Evolutionary conservation across 2,797 vertebrate species (phyloP).

Genomic region (Spea hammondii): DNA sequence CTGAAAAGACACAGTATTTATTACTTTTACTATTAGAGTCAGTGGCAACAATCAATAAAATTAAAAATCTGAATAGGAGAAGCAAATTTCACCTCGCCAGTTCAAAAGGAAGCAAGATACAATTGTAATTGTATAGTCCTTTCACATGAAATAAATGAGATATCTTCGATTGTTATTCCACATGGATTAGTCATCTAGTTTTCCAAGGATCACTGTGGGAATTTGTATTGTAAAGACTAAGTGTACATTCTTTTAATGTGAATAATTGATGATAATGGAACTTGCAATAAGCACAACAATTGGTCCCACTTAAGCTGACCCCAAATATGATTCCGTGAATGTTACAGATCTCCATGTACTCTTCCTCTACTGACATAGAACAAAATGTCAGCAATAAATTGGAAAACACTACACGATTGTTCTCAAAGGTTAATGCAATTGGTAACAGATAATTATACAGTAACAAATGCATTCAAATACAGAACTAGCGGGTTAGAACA

Average conservation of each 20-base stretch:
- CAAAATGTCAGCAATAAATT: not conserved
- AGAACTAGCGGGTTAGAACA: conserved; percentile 7
- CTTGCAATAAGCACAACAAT: not conserved
- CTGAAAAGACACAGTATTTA: too few relatives aligned
- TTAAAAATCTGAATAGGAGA: too few relatives aligned
- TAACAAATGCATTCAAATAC: not conserved
- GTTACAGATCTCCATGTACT: not conserved
- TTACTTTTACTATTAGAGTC: too few relatives aligned
- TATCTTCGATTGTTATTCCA: too few relatives aligned
- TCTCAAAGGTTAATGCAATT: conserved; percentile 26
- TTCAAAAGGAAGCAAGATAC: too few relatives aligned
- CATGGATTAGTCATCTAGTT: not conserved
- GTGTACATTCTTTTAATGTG: not conserved
- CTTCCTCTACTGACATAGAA: not conserved
- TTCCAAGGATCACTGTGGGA: not conserved
- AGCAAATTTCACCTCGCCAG: too few relatives aligned
- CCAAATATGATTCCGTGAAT: not conserved
- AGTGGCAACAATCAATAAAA: too few relatives aligned
- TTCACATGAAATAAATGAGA: too few relatives aligned
- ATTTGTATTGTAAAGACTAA: not conserved
- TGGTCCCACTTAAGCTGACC: not conserved
- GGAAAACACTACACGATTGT: conserved; percentile 8
- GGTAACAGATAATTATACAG: conserved; percentile 26
- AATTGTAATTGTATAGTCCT: too few relatives aligned
- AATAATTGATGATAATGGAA: conserved; percentile 10